phyloP scores from a whole-genome alignment of 2,113 vertebrate species.

The Mystacornis crossleyi region DNA sequence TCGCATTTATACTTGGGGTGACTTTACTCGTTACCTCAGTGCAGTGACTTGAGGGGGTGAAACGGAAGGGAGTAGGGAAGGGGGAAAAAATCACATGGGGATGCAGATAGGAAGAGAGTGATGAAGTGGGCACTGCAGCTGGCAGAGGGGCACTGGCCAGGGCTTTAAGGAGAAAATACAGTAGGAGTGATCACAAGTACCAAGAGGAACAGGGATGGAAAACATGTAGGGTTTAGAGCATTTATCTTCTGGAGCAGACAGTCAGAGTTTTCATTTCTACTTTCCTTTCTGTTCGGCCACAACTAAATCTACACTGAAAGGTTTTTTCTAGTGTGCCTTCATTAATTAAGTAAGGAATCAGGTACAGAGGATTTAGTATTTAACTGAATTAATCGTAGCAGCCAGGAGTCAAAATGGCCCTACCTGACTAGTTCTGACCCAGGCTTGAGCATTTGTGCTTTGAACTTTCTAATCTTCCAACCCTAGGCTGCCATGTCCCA shows the following conservation, averaged over 20 bases:
- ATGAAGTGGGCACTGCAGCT: neutral
- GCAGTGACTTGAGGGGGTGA: neutral
- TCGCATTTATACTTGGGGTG: neutral
- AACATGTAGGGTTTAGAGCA: neutral
- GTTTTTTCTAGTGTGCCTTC: neutral
- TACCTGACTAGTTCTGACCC: neutral
- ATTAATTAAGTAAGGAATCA: neutral
- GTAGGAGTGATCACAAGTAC: neutral
- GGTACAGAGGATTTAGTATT: neutral
- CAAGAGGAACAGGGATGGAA: fast-evolving
- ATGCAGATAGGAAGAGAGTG: neutral
- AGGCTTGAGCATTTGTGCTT: neutral
- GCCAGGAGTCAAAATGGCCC: neutral
- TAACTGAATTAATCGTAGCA: neutral
- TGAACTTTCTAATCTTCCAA: neutral
- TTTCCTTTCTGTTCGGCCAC: neutral
- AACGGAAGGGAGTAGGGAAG: neutral
- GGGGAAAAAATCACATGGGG: fast-evolving
- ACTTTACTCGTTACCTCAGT: neutral
- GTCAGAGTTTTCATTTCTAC: neutral
- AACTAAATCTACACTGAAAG: neutral
- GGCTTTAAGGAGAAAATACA: neutral
- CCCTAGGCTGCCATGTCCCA: neutral
- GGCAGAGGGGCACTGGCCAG: neutral
- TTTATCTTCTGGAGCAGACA: neutral